These are phyloP conservation scores for Palythoa grandis DNA, from an alignment of 92 coral and sea anemone genomes.

Conservation along the genomic window DNA sequence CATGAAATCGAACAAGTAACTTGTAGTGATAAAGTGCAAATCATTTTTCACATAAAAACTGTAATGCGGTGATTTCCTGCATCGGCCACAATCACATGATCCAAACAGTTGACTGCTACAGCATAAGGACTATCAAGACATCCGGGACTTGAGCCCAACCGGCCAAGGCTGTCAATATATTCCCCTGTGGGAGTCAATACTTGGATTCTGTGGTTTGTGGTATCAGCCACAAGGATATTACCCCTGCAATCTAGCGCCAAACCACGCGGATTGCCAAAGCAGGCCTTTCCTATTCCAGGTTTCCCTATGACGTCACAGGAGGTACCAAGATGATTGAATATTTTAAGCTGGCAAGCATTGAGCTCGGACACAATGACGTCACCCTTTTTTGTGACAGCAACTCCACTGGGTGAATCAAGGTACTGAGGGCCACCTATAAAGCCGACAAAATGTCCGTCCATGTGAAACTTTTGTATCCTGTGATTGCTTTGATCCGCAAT, in stretches of 20 bases:
- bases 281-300: conserved; percentile 83
- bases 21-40: too few species aligned
- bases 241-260: conserved; percentile 74
- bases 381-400: conserved; percentile 75
- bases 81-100: conserved; percentile 91
- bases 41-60: conserved; percentile 58
- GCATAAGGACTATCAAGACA: conserved; percentile 91
- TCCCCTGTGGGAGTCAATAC: conserved; percentile 75
- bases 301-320: conserved; percentile 71
- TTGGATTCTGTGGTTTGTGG: conserved; percentile 88
- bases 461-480: conserved; percentile 87
- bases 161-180: conserved; percentile 79
- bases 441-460: conserved; percentile 87
- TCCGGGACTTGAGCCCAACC: conserved; percentile 90
- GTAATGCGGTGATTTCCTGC: conserved; percentile 89
- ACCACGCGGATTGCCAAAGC: conserved; percentile 82
- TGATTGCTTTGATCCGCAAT: conserved; percentile 80
- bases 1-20: too few species aligned
- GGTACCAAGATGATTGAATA: conserved; percentile 71
- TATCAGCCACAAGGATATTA: conserved; percentile 84
- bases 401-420: conserved; percentile 89
- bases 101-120: conserved; percentile 82
- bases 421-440: conserved; percentile 87
- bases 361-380: conserved; percentile 84
- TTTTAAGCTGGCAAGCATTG: conserved; percentile 76